Evolutionary conservation across 2,113 vertebrate genomes (phyloP).

Genomic region (Hassar affinis): DNA sequence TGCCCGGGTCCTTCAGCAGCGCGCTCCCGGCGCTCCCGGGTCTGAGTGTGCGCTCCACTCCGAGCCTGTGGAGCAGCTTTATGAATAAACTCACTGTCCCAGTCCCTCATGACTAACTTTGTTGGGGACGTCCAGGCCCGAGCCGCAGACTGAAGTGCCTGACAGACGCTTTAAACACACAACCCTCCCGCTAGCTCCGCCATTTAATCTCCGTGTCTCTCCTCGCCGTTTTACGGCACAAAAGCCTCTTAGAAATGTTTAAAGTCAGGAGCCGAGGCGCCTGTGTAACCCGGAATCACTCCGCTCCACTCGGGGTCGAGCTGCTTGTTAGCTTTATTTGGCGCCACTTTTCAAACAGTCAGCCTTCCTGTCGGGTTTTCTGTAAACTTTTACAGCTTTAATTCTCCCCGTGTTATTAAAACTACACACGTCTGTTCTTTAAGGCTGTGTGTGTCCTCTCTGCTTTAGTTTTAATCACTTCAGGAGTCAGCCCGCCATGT

Average conservation of each 20-base stretch:
- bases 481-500: too few species aligned
- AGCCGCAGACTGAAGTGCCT: constrained; percentile 3
- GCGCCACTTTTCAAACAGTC: constrained; percentile 55
- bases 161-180: not conserved
- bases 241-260: too few species aligned
- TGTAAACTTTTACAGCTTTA: not conserved
- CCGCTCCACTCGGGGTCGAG: too few species aligned
- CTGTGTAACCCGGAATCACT: too few species aligned
- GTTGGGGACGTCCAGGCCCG: constrained; percentile 4
- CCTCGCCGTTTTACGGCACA: not conserved
- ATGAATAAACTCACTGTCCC: not conserved
- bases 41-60: too few species aligned
- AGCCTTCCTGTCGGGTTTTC: not conserved
- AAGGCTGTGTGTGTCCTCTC: too few species aligned
- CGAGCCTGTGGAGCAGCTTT: not conserved
- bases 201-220: not conserved
- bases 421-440: too few species aligned
- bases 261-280: too few species aligned
- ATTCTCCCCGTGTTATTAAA: too few species aligned
- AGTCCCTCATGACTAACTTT: not conserved
- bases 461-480: not conserved
- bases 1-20: too few species aligned
- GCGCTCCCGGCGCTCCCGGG: too few species aligned
- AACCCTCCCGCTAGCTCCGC: too few species aligned
- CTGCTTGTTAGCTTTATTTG: constrained; percentile 47